These are phyloP conservation scores for Stenodera caucasica DNA, from an alignment of 2,888 invertebrate species.

Conservation along the genomic window DNA sequence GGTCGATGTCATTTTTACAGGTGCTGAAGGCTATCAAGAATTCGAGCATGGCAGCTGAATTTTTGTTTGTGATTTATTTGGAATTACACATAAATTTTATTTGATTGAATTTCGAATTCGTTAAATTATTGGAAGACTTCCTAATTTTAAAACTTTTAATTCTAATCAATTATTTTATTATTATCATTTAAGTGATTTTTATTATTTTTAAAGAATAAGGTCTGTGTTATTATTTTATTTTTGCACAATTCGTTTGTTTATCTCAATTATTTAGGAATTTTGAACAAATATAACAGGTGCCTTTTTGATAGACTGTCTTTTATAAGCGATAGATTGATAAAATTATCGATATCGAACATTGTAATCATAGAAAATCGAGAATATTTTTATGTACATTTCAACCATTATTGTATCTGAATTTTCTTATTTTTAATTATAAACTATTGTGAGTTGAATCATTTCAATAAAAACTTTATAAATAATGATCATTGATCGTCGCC, in stretches of 20 bases:
- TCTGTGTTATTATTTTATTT: background rate
- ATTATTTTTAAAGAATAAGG: background rate
- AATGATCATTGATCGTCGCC: constrained; percentile 11
- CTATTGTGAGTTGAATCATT: background rate
- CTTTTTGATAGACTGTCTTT: constrained; percentile 4
- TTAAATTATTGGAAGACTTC: background rate
- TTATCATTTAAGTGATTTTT: background rate
- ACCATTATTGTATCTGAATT: background rate
- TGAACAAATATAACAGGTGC: background rate
- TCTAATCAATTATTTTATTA: background rate
- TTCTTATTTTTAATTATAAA: constrained; percentile 1
- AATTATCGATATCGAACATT: background rate
- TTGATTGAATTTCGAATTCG: background rate
- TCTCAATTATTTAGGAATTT: background rate
- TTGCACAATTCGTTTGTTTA: too few species aligned
- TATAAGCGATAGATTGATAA: background rate
- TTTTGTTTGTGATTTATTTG: background rate
- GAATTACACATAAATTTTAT: too few species aligned
- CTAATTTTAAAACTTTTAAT: background rate
- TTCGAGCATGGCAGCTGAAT: constrained; percentile 59
- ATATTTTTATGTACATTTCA: background rate
- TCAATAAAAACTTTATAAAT: background rate
- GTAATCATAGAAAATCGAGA: background rate
- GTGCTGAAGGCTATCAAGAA: constrained; percentile 85
- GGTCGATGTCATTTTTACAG: constrained; percentile 94